phyloP scores from a whole-genome alignment of 2,113 vertebrate genomes.

The Bungarus multicinctus region DNA sequence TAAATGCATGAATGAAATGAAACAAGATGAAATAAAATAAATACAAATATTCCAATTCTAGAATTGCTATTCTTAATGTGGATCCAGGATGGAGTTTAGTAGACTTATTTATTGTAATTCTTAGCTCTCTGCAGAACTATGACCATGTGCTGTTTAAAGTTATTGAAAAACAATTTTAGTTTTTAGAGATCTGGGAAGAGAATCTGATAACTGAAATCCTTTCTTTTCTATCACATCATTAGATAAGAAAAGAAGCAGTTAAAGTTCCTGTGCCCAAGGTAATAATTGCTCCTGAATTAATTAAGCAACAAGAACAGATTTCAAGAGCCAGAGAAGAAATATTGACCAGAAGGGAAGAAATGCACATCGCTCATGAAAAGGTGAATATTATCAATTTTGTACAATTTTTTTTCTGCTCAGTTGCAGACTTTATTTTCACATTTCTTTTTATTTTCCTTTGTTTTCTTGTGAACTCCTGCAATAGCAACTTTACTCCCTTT shows the following conservation, averaged over 20 bases:
- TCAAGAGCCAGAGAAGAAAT: slow-evolving; percentile 71
- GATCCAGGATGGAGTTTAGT: not conserved
- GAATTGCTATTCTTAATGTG: not conserved
- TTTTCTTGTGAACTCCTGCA: not conserved
- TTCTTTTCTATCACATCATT: slow-evolving; percentile 51
- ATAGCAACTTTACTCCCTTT: not conserved
- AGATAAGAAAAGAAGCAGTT: slow-evolving; percentile 73
- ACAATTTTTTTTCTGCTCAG: not conserved
- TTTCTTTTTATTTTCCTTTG: not conserved
- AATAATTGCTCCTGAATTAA: slow-evolving; percentile 68
- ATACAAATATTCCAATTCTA: not conserved
- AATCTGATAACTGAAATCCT: not conserved
- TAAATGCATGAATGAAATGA: not conserved
- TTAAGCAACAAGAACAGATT: slow-evolving; percentile 71
- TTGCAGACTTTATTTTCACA: slow-evolving; percentile 27
- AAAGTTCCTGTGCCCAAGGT: slow-evolving; percentile 66
- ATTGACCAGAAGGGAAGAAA: slow-evolving; percentile 64
- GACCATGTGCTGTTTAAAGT: not conserved
- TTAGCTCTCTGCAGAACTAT: not conserved
- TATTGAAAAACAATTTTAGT: not conserved
- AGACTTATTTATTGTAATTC: not conserved
- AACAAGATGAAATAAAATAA: not conserved
- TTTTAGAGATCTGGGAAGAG: not conserved
- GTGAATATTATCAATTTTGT: slow-evolving; percentile 54
- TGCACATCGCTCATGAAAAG: slow-evolving; percentile 67